A percentile compares a stretch with the other conserved stretches of the same genome.
Evolutionary conservation across 2,888 invertebrate species (phyloP).

Genomic region (Encarsia formosa): DNA sequence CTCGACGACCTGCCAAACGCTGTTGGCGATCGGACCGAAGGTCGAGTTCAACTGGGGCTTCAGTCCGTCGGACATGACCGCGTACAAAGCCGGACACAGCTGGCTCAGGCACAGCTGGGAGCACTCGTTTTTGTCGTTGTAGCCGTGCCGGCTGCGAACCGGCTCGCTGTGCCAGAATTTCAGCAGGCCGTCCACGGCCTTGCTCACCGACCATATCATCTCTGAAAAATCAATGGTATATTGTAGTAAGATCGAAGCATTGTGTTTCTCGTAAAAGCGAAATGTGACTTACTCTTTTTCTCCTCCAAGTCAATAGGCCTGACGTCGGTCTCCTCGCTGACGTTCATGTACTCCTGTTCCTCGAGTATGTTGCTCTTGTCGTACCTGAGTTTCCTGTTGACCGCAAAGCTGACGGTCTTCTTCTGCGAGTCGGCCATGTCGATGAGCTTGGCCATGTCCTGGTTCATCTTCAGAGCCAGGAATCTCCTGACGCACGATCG

Average conservation of each 20-base stretch:
- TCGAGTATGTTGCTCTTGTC: slow-evolving; percentile 34
- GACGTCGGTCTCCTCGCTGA: slow-evolving; percentile 38
- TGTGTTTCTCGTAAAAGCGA: background rate
- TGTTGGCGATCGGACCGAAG: slow-evolving; percentile 80
- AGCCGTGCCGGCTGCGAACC: slow-evolving; percentile 53
- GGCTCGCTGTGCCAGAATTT: slow-evolving; percentile 63
- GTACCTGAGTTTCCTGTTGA: slow-evolving; percentile 53
- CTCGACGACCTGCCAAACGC: slow-evolving; percentile 87
- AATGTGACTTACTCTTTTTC: slow-evolving; percentile 47
- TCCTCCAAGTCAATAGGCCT: slow-evolving; percentile 59
- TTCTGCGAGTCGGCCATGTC: slow-evolving; percentile 58
- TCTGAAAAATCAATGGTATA: slow-evolving; percentile 39
- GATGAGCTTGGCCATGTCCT: slow-evolving; percentile 61
- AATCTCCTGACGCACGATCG: slow-evolving; percentile 69
- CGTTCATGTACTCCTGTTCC: slow-evolving; percentile 29
- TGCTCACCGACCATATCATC: slow-evolving; percentile 68
- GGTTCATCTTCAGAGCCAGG: slow-evolving; percentile 66
- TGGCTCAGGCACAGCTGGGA: slow-evolving; percentile 71
- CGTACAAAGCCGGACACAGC: slow-evolving; percentile 80
- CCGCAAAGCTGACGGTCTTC: slow-evolving; percentile 76
- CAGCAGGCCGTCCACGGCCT: slow-evolving; percentile 71
- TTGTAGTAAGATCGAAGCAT: background rate
- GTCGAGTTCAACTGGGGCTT: slow-evolving; percentile 76
- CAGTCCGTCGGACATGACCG: slow-evolving; percentile 79
- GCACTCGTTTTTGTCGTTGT: slow-evolving; percentile 60